Evolutionary conservation across 2,888 invertebrate genomes (phyloP), one percentile per base, ranked within the genome.

Genomic region (Druceiella hillmani): DNA sequence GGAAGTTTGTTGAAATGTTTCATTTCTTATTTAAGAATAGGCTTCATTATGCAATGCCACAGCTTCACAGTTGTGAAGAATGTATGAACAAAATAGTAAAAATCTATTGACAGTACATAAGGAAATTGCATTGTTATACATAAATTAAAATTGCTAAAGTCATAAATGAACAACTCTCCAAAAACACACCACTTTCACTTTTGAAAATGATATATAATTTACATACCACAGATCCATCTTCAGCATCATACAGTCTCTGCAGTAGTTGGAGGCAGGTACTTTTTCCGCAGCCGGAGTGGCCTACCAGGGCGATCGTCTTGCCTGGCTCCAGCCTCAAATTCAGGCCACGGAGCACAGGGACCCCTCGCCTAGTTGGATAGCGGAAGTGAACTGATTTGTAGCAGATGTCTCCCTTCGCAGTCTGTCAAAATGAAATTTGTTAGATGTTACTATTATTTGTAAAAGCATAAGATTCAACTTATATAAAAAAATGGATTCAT

Each of bases 271-370:
- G 72, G 33, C 84, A 76, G 0, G 88, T 88, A 3, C 84, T 85
- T 62, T 89, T 89, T 3, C 88, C 88, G 52, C 86, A 86, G 9
- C 88, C 88, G 41, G 79, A 80, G 17, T 79, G 76, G 2, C 77
- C 83, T 7, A 85, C 84, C 33, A 86, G 63, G 2, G 85, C 89
- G 1, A 88, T 74, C 31, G 83, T 85, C 48, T 75, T 50, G 0
- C 84, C 83, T 3, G 81, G 75, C 13, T 67, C 61, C 17, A 87
- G 75, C 32, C 69, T 64, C 40, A 88, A 62, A 49, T 59, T 55
- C 14, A 83, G 58, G 1, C 81, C 82, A 47, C 79, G 75, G 24
- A 93, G 69, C 2, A 92, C 83, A 3, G 75, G 69, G 17, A 74
- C 74, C 45, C 78, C 74, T 10, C 78, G 74, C 5, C 91, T 73